These are phyloP conservation scores for Athene noctua DNA, from an alignment of 2,113 vertebrate genomes.

Conservation along the genomic window DNA sequence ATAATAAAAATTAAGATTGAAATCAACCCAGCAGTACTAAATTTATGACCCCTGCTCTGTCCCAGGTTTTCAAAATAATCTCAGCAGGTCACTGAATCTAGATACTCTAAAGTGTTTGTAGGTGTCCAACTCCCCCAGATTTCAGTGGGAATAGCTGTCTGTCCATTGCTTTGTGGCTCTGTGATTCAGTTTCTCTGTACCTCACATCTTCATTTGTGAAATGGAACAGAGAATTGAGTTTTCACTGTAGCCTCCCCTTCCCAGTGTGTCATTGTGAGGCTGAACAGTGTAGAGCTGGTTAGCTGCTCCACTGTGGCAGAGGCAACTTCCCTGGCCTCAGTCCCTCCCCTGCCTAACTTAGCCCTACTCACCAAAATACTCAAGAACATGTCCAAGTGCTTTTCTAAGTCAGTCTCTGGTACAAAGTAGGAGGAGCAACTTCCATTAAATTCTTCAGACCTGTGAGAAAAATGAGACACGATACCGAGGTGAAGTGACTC, in stretches of 20 bases:
- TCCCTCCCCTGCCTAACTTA: background rate
- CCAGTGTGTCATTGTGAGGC: background rate
- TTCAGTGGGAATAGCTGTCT: accelerated
- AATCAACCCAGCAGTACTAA: background rate
- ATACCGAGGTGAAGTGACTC: background rate
- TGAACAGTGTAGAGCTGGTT: background rate
- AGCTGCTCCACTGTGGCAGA: background rate
- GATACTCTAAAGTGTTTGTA: background rate
- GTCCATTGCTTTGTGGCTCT: background rate
- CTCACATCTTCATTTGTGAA: background rate
- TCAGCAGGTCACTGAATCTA: background rate
- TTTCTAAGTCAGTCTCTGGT: background rate
- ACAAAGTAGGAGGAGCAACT: background rate
- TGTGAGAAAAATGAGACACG: background rate
- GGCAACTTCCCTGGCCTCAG: background rate
- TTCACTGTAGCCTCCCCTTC: background rate
- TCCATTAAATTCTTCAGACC: background rate
- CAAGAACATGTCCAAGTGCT: background rate
- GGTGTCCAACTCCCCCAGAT: background rate
- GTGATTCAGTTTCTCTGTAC: background rate
- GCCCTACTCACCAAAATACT: background rate
- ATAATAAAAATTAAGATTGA: background rate
- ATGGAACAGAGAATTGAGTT: background rate
- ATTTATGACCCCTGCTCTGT: background rate
- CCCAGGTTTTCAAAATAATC: background rate